Evolutionary conservation across 2,113 vertebrate genomes (phyloP).

Genomic region (Lasiurus borealis): DNA sequence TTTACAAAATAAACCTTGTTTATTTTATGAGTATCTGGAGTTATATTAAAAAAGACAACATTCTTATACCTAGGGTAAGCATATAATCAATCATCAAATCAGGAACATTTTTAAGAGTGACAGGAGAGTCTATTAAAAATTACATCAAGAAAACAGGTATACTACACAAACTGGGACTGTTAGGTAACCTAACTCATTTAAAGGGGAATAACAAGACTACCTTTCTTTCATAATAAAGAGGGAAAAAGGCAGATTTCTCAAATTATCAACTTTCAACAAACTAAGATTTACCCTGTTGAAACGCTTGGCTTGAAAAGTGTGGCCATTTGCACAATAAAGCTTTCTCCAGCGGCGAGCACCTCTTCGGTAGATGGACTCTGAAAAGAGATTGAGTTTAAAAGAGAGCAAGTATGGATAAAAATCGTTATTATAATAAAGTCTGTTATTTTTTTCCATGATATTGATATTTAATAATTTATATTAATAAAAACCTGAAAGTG

Average conservation of each 20-base stretch:
- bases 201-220: constrained; percentile 6
- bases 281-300: constrained; percentile 94
- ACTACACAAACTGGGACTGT: neutral
- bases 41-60: constrained; percentile 10
- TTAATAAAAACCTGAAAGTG: neutral
- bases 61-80: neutral
- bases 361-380: constrained; percentile 99
- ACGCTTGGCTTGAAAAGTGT: constrained; percentile 99
- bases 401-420: constrained; percentile 21
- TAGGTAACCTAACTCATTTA: neutral
- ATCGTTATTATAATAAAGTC: constrained; percentile 33
- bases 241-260: constrained; percentile 37
- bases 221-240: constrained; percentile 27
- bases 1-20: constrained; percentile 18
- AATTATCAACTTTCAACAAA: constrained; percentile 69
- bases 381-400: constrained; percentile 42
- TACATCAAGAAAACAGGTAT: neutral
- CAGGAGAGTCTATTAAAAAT: constrained; percentile 17
- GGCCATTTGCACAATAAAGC: constrained; percentile 98
- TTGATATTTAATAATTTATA: neutral
- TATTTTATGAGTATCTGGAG: neutral
- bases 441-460: constrained; percentile 43
- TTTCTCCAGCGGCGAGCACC: constrained; percentile 99
- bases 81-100: neutral
- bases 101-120: constrained; percentile 19